phyloP scores from a whole-genome alignment of 2,888 invertebrate genomes.

The Flexamia atlantica region DNA sequence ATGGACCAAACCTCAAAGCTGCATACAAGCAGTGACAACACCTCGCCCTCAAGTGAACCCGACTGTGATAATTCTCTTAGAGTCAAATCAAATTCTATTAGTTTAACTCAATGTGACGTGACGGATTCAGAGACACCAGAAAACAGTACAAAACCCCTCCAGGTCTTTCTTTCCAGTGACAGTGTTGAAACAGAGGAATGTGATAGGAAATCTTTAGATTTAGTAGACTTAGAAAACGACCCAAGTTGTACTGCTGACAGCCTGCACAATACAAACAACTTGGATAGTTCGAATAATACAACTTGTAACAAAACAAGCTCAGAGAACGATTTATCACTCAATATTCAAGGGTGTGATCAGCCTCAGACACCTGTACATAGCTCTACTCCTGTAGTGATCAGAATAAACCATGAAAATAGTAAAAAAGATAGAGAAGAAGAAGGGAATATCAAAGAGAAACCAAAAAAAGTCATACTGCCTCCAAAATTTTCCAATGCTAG shows the following conservation, averaged over 20 bases:
- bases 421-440: neutral
- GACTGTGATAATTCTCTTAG: constrained; percentile 42
- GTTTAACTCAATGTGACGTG: constrained; percentile 27
- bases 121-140: constrained; percentile 10
- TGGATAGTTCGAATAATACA: neutral
- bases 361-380: neutral
- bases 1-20: constrained; percentile 12
- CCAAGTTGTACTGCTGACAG: neutral
- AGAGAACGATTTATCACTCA: neutral
- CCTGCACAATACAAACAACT: neutral
- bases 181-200: neutral
- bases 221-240: constrained; percentile 10
- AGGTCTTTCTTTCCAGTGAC: constrained; percentile 8
- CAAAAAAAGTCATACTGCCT: neutral
- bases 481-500: neutral
- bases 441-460: neutral
- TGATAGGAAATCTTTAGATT: neutral
- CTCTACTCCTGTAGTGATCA: neutral
- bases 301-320: neutral
- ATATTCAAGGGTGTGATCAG: neutral
- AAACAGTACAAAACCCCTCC: constrained; percentile 3
- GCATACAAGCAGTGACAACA: constrained; percentile 24
- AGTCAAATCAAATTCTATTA: constrained; percentile 56
- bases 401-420: constrained; percentile 1
- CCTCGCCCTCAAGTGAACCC: neutral